Base-by-base conservation (phyloP, 2,888 invertebrate species). In the Himalopsyche japonica region DNA sequence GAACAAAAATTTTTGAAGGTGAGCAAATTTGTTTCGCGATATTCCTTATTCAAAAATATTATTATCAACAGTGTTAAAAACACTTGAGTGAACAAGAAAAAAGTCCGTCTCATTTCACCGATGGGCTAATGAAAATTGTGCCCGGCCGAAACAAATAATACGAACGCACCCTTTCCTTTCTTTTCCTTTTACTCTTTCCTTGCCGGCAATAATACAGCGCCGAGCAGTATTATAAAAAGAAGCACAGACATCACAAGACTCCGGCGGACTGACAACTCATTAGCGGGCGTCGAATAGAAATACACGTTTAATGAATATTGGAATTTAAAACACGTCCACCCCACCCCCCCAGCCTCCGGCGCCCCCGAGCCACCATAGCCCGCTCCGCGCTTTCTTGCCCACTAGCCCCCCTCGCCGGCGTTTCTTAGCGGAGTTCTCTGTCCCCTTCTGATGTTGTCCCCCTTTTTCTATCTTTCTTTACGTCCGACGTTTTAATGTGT, bases 241-340 rank as follows among this genome's bases (percentile, higher is more conserved):
- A 57, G 34, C 15, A 76, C 76, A 76, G 79, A 24, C 78, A 37
- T 78, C 47, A 82, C 83, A 83, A 84, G 84, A 85, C 81, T 82
- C 82, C 87, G 87, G 86, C 87, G 85, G 86, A 86, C 87, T 87
- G 87, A 86, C 87, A 87, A 87, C 87, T 87, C 87, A 87, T 87
- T 87, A 87, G 87, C 87, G 87, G 87, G 83, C 87, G 86, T 87
- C 87, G 86, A 87, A 87, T 87, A 87, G 87, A 87, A 87, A 87
- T 87, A 87, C 87, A 87, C 87, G 87, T 87, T 87, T 87, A 87
- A 87, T 87, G 87, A 87, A 87, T 87, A 87, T 87, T 87, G 87
- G 87, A 87, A 87, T 87, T 87, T 87, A 87, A 87, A 87, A 87
- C 87, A 87, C 87, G 87, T 87, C 86, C 86, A 87, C 87, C 85